phyloP scores from a whole-genome alignment of 1,140 invertebrate species.

The Planococcus citri region DNA sequence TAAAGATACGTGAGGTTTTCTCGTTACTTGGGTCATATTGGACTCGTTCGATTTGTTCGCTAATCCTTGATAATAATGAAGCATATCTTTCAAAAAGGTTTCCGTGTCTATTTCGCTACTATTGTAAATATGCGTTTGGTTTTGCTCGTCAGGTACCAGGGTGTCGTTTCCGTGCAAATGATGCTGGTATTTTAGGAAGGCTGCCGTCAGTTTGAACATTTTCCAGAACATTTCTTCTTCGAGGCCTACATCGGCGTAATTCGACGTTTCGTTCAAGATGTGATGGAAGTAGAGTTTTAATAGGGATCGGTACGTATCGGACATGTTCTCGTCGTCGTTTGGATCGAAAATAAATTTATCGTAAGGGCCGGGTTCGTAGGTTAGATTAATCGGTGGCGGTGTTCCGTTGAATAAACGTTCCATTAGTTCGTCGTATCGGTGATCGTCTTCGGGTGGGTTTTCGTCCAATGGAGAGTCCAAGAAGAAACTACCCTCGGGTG shows the following conservation, averaged over 20 bases:
- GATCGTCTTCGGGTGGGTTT: too few relatives aligned
- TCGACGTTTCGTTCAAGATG: neutral
- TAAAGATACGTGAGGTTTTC: neutral
- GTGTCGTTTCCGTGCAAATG: neutral
- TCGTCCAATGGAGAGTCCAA: too few relatives aligned
- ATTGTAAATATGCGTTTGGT: neutral
- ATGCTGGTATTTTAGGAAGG: neutral
- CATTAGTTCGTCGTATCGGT: too few relatives aligned
- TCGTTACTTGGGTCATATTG: neutral
- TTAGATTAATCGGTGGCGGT: too few relatives aligned
- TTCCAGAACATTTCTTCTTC: neutral
- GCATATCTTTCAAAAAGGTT: neutral
- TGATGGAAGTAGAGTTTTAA: neutral
- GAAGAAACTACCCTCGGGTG: too few relatives aligned
- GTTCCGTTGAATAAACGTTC: too few relatives aligned
- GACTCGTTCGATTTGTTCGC: neutral
- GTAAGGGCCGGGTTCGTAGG: too few relatives aligned
- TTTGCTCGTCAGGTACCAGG: neutral
- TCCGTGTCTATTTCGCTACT: neutral
- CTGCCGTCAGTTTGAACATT: neutral
- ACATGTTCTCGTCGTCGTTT: neutral
- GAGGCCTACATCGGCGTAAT: neutral
- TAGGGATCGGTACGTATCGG: neutral
- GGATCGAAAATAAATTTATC: neutral
- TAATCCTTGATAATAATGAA: neutral